Percentiles rank a stretch among this genome's conserved stretches.
Conservation (phyloP, 2,797 vertebrate genomes). For the Crenuchus spilurus region DNA sequence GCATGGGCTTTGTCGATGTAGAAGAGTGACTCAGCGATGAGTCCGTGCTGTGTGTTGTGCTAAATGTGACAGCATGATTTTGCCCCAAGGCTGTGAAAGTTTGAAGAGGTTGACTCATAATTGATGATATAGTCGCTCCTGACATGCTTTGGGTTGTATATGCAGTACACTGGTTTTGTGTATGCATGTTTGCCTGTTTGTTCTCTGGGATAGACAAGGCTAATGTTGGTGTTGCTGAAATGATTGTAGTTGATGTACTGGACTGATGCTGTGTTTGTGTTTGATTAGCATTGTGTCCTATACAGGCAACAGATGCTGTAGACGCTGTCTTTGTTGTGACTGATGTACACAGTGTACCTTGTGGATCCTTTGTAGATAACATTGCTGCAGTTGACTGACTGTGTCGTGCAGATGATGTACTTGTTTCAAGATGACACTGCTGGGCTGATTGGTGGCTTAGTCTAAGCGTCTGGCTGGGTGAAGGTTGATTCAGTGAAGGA, state of each 20-base stretch:
- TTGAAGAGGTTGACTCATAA: slow-evolving; percentile 46
- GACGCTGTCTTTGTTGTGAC: slow-evolving; percentile 1
- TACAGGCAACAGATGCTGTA: not conserved
- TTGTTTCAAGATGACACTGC: slow-evolving; percentile 29
- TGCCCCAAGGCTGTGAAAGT: slow-evolving; percentile 17
- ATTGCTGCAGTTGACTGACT: slow-evolving; percentile 34
- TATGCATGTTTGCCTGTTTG: not conserved
- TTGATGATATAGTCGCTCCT: slow-evolving; percentile 48
- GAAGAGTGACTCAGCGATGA: slow-evolving; percentile 20
- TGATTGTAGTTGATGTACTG: not conserved
- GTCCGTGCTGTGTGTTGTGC: slow-evolving; percentile 17
- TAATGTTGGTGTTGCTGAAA: slow-evolving; percentile 6
- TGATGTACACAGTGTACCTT: slow-evolving; percentile 1
- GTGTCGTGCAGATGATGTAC: not conserved
- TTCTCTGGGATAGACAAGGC: slow-evolving; percentile 10
- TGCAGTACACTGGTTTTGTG: slow-evolving; percentile 17
- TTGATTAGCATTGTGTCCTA: slow-evolving; percentile 13
- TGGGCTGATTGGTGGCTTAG: slow-evolving; percentile 16
- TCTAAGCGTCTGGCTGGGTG: slow-evolving; percentile 38
- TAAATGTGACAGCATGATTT: slow-evolving; percentile 14
- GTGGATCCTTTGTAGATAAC: slow-evolving; percentile 23
- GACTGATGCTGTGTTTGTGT: slow-evolving; percentile 5
- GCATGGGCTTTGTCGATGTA: slow-evolving; percentile 1
- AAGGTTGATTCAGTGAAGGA: slow-evolving; percentile 17
- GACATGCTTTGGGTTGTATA: not conserved